Base-by-base conservation (phyloP, 2,797 vertebrate genomes). In the Amazona ochrocephala region DNA sequence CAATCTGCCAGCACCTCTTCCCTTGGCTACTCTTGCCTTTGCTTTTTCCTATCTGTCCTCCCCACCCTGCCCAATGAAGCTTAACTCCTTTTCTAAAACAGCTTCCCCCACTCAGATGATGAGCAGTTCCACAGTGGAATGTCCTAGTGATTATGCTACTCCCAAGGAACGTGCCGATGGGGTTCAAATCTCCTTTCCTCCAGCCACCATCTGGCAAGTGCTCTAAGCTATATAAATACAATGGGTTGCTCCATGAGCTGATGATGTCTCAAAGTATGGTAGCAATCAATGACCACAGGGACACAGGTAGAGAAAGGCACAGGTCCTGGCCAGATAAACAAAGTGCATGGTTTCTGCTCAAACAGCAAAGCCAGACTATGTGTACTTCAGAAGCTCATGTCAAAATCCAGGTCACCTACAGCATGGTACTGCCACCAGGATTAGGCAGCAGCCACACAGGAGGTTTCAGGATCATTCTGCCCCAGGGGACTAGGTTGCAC, bases 301-400 rank as follows among this genome's bases (percentile, higher is more conserved):
- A 84, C 71, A 50, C 0, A 2, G 10, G 42, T 14, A 30, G 47
- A 48, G 20, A 34, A 23, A 61, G 19, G 24, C 54, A 58, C 1
- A 0, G 64, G 44, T 34, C 27, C 65, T 20, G 18, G 11, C 21
- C 1, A 0, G 32, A 32, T 15, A 39, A 77, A 58, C 37, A 21
- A 60, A 67, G 30, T 4, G 34, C 8, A 2, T 0, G 1, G 19
- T 32, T 41, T 66, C 34, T 79, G 34, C 32, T 50, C 37, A 27
- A 1, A 2, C 5, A 37, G 42, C 68, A 42, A 61, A 73, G 60
- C 16, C 3, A 0, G 53, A 32, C 23, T 6, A 6, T 2, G 5
- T 5, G 15, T 0, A 0, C 58, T 37, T 61, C 81, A 37, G 54
- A 41, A 50, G 50, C 26, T 58, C 3, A 1, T 5, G 24, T 27